These are phyloP conservation scores for Drosophila nr. perissopoda DNA, from an alignment of 2,888 invertebrate genomes.

Conservation along the genomic window DNA sequence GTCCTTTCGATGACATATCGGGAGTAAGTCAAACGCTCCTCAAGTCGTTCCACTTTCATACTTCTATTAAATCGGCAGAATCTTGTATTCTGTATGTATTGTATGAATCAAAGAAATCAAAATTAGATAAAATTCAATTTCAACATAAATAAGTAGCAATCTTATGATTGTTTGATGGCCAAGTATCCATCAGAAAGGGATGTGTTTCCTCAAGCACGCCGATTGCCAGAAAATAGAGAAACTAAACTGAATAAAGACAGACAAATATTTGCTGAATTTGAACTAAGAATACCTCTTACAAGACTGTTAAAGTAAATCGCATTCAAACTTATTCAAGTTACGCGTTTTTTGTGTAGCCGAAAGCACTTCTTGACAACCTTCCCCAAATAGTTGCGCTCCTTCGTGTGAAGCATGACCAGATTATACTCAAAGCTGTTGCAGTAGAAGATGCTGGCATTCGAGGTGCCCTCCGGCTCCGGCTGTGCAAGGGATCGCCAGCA, in stretches of 20 bases:
- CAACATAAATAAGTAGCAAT: background rate
- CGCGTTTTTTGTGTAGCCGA: constrained; percentile 12
- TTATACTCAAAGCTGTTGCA: constrained; percentile 77
- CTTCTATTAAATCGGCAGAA: constrained; percentile 38
- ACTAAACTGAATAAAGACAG: background rate
- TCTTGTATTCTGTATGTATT: no score
- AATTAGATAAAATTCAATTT: background rate
- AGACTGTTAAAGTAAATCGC: no score
- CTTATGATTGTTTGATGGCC: constrained; percentile 18
- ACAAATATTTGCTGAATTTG: background rate
- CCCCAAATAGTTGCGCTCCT: constrained; percentile 33
- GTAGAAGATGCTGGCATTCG: constrained; percentile 50
- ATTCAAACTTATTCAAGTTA: constrained; percentile 9
- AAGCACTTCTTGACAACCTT: constrained; percentile 13
- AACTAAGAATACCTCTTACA: no score
- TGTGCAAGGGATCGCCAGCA: constrained; percentile 70
- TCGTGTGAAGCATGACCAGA: constrained; percentile 60
- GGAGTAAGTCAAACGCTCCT: constrained; percentile 71
- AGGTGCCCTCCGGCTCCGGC: constrained; percentile 25
- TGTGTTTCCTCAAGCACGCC: constrained; percentile 71
- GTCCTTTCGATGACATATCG: constrained; percentile 74
- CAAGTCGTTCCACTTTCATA: constrained; percentile 62
- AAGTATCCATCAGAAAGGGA: constrained; percentile 70
- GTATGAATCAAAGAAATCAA: background rate
- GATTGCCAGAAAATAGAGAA: constrained; percentile 15